phyloP scores from a whole-genome alignment of 2,888 invertebrate genomes.

The Cryptophagus acutangulus region DNA sequence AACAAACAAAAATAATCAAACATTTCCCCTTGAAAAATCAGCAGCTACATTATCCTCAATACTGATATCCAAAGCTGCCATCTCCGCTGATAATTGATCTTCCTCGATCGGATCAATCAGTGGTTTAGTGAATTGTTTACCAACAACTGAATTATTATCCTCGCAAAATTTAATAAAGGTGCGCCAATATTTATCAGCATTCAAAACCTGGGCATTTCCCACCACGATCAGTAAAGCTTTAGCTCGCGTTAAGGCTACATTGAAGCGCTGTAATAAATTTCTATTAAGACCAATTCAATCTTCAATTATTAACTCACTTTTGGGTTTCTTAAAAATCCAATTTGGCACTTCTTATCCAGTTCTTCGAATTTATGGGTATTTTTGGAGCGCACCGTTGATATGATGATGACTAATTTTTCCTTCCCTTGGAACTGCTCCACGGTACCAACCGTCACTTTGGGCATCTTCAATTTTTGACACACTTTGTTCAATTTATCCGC shows the following conservation, averaged over 20 bases:
- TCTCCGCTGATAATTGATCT: neutral
- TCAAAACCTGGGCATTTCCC: slow-evolving; percentile 51
- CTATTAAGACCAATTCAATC: neutral
- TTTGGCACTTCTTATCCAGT: slow-evolving; percentile 51
- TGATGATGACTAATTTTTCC: slow-evolving; percentile 71
- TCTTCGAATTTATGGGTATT: slow-evolving; percentile 45
- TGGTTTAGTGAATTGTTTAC: neutral
- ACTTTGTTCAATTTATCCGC: slow-evolving; percentile 48
- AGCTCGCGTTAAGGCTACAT: slow-evolving; percentile 67
- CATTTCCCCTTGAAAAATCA: slow-evolving; percentile 2
- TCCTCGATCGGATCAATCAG: neutral
- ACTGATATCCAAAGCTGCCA: neutral
- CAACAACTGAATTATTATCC: slow-evolving; percentile 38
- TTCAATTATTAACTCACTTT: too few species aligned
- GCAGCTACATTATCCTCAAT: neutral
- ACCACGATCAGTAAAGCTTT: slow-evolving; percentile 59
- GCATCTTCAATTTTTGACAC: slow-evolving; percentile 39
- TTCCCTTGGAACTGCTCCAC: slow-evolving; percentile 85
- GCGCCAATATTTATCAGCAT: slow-evolving; percentile 45
- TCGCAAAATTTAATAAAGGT: slow-evolving; percentile 44
- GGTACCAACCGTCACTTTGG: slow-evolving; percentile 63
- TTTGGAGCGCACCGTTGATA: slow-evolving; percentile 74
- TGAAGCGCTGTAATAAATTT: slow-evolving; percentile 55
- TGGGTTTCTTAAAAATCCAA: slow-evolving; percentile 54
- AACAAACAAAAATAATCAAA: too few species aligned